Evolutionary conservation across 2,113 vertebrate genomes (phyloP).

Genomic region (Andinoacara biseriatus): DNA sequence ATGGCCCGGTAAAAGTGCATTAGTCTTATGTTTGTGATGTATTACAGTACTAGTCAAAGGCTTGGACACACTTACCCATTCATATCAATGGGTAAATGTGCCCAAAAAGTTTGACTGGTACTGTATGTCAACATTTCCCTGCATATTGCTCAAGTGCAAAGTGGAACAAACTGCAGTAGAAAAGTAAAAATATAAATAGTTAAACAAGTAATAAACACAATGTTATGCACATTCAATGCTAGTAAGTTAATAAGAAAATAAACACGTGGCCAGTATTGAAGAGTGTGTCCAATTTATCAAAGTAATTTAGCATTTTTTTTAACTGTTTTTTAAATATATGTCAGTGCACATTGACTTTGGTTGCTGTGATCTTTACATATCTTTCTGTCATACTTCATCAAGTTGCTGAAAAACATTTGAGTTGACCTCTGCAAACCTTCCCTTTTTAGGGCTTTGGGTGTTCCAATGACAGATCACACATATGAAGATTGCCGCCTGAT

Average conservation of each 20-base stretch:
- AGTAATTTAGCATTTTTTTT: background rate
- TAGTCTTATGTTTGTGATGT: background rate
- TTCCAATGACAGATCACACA: slow-evolving; percentile 94
- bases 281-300: background rate
- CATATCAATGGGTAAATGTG: no score
- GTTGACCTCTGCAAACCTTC: background rate
- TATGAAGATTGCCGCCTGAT: slow-evolving; percentile 97
- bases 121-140: background rate
- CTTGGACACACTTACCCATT: no score
- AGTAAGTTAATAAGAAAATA: background rate
- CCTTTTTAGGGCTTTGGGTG: slow-evolving; percentile 82
- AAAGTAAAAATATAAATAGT: background rate
- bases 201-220: background rate
- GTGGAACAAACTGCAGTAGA: background rate
- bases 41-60: no score
- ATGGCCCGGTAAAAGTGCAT: slow-evolving; percentile 88
- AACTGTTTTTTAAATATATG: background rate
- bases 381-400: background rate
- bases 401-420: background rate
- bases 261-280: background rate
- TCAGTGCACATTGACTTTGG: background rate
- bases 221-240: background rate
- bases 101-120: no score
- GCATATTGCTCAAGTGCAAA: background rate
- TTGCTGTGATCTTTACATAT: background rate